Evolutionary conservation across 2,113 vertebrate species (phyloP).

Genomic region (Nipponia nippon): DNA sequence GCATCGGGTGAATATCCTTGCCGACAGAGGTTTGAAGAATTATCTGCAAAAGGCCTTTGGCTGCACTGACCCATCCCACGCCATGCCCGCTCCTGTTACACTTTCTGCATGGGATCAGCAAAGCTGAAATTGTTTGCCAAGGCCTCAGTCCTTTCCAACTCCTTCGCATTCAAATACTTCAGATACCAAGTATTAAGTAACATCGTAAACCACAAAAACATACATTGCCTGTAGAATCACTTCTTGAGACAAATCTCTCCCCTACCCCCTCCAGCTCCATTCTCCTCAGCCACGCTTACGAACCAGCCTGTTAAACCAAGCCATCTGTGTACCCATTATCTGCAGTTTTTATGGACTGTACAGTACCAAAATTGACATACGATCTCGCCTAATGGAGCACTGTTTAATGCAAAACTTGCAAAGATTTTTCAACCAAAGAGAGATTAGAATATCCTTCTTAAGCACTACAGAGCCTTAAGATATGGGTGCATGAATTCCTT

Average conservation of each 20-base stretch:
- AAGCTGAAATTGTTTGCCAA: not conserved
- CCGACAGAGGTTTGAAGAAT: not conserved
- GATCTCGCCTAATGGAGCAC: not conserved
- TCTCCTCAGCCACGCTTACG: not conserved
- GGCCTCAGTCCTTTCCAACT: not conserved
- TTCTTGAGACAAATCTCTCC: not conserved
- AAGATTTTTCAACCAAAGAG: not conserved
- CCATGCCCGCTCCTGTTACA: not conserved
- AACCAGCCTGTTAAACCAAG: not conserved
- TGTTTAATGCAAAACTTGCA: not conserved
- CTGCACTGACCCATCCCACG: not conserved
- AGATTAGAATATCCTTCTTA: not conserved
- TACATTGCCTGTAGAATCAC: not conserved
- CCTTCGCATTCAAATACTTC: not conserved
- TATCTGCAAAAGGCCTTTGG: not conserved
- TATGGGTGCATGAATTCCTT: rapidly evolving
- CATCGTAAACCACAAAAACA: not conserved
- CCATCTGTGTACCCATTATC: not conserved
- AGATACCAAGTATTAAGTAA: not conserved
- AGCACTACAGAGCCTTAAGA: not conserved
- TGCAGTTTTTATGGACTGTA: not conserved
- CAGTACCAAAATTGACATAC: not conserved
- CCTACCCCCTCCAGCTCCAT: not conserved
- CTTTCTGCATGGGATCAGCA: not conserved
- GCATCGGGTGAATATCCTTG: not conserved